Percentiles rank a stretch among this genome's conserved stretches.
phyloP scores from a whole-genome alignment of 2,888 invertebrate species.

The Nebria salina region DNA sequence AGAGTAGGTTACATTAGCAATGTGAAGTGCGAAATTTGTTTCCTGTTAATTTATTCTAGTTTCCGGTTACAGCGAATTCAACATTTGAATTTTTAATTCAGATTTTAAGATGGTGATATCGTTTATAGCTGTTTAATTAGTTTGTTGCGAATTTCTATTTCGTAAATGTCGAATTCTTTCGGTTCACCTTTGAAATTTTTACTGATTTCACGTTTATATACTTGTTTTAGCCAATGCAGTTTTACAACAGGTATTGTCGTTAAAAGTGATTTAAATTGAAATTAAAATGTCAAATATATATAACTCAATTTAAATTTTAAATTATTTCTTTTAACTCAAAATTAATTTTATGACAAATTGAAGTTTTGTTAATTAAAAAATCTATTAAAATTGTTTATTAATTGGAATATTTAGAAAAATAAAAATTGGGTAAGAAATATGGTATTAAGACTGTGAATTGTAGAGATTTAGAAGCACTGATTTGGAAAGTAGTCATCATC shows the following conservation, averaged over 20 bases:
- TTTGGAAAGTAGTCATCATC: background rate
- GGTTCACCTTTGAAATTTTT: background rate
- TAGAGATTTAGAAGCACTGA: background rate
- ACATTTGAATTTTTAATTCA: background rate
- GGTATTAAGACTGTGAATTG: no score
- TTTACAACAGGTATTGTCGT: no score
- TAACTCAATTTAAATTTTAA: no score
- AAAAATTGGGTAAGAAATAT: no score
- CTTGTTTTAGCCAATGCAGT: background rate
- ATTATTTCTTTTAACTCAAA: no score
- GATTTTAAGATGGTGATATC: background rate
- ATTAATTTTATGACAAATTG: no score
- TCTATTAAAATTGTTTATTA: no score
- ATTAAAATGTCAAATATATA: no score
- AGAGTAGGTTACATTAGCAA: background rate
- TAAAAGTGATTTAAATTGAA: no score
- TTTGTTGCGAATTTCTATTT: background rate
- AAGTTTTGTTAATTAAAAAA: no score
- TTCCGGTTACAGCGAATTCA: background rate
- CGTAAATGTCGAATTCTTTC: background rate
- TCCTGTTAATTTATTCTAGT: background rate
- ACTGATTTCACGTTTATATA: background rate
- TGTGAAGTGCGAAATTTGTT: background rate
- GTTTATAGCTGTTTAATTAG: background rate
- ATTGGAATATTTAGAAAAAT: no score